A percentile compares a stretch with the other conserved stretches of the same genome.
Evolutionary conservation across 2,888 invertebrate genomes (phyloP).

Genomic region (Drosophila borborema): DNA sequence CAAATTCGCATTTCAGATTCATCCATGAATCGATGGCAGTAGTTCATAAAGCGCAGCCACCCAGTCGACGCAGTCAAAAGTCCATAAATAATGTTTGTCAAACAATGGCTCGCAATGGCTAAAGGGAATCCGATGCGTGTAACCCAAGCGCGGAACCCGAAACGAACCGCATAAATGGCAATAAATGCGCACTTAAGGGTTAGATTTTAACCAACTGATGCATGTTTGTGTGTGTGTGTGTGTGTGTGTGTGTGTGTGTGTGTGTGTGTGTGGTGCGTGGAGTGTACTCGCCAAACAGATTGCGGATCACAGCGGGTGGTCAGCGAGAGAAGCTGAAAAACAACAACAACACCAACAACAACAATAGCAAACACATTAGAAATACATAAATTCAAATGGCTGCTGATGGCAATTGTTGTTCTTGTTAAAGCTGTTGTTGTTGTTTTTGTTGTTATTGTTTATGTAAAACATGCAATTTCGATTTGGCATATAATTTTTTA

Average conservation of each 20-base stretch:
- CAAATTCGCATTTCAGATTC: slow-evolving; percentile 19
- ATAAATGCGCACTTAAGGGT: slow-evolving; percentile 80
- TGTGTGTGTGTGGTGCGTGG: slow-evolving; percentile 10
- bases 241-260: not conserved
- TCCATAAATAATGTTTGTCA: slow-evolving; percentile 73
- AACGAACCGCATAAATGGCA: slow-evolving; percentile 79
- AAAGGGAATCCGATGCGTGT: slow-evolving; percentile 63
- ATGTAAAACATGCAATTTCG: slow-evolving; percentile 82
- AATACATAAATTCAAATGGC: slow-evolving; percentile 63
- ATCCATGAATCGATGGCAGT: slow-evolving; percentile 40
- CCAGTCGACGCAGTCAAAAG: slow-evolving; percentile 39
- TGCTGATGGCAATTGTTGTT: slow-evolving; percentile 42
- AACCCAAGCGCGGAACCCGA: slow-evolving; percentile 61
- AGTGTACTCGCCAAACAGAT: slow-evolving; percentile 51
- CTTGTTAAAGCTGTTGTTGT: slow-evolving; percentile 41
- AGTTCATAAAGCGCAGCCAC: slow-evolving; percentile 55
- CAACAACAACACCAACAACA: not conserved
- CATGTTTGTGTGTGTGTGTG: not conserved
- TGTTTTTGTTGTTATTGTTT: slow-evolving; percentile 69
- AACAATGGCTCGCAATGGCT: slow-evolving; percentile 36
- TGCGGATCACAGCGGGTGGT: slow-evolving; percentile 61
- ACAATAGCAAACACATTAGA: slow-evolving; percentile 59
- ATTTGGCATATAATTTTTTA: slow-evolving; percentile 82
- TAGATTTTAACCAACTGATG: slow-evolving; percentile 49
- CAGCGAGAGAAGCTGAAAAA: slow-evolving; percentile 11